Conservation (phyloP, 1,140 invertebrate species). For the Trachelipus rathkii region DNA sequence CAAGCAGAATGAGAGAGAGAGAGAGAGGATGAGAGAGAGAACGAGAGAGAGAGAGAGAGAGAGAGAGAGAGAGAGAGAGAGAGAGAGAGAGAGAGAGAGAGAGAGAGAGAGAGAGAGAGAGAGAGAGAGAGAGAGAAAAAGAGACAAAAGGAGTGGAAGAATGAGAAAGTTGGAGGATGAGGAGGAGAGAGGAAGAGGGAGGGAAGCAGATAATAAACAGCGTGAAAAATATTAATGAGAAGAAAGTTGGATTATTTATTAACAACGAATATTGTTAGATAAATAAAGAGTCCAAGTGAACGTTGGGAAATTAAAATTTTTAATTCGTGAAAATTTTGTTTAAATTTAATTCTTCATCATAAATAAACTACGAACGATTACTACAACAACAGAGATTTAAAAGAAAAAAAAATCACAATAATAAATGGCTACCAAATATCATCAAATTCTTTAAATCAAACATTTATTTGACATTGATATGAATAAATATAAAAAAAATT, state of each 20-base stretch:
- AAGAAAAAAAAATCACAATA: too few relatives aligned
- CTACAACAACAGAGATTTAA: too few relatives aligned
- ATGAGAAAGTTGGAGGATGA: constrained; percentile 37
- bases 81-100: not conserved
- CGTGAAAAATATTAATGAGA: not conserved
- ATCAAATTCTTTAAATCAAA: too few relatives aligned
- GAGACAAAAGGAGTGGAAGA: constrained; percentile 2
- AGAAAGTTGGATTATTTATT: not conserved
- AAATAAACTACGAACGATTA: too few relatives aligned
- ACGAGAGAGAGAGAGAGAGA: not conserved
- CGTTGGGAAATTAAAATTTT: too few relatives aligned
- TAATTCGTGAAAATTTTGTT: too few relatives aligned
- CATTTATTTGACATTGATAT: too few relatives aligned
- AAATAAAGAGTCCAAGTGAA: not conserved
- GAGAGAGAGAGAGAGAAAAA: not conserved
- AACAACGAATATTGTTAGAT: not conserved
- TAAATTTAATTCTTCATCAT: too few relatives aligned
- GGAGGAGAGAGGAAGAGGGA: not conserved
- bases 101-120: not conserved
- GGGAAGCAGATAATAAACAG: not conserved
- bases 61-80: constrained; percentile 6
- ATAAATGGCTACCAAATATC: too few relatives aligned
- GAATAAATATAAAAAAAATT: too few relatives aligned
- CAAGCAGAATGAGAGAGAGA: too few relatives aligned
- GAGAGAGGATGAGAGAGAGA: not conserved